Evolutionary conservation across 53 echinoderm and acorn worm species (phyloP).

Genomic region (Luidia sarsii): DNA sequence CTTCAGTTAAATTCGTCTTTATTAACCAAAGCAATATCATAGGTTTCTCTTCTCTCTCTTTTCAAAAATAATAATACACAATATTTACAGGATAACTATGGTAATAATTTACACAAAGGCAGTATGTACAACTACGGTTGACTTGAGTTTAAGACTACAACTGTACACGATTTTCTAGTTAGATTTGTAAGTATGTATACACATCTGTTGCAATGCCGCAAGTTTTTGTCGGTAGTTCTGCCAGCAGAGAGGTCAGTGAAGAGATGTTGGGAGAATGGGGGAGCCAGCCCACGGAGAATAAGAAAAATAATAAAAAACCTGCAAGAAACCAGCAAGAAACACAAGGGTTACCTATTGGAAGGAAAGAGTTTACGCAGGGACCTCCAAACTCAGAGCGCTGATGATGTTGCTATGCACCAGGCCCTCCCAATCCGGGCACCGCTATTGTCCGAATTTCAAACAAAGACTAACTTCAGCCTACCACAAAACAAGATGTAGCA

Average conservation of each 20-base stretch:
- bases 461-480: no score
- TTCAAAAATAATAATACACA: slow-evolving; percentile 17
- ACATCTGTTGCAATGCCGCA: neutral
- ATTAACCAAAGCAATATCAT: neutral
- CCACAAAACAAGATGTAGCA: no score
- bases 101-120: slow-evolving; percentile 7
- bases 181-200: neutral
- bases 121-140: slow-evolving; percentile 1
- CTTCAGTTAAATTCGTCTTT: neutral
- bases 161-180: no score
- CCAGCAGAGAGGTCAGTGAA: slow-evolving; percentile 41
- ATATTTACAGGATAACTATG: neutral
- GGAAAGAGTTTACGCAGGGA: neutral
- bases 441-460: no score
- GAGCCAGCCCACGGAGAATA: slow-evolving; percentile 14
- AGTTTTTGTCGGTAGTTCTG: slow-evolving; percentile 10
- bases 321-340: no score
- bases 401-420: no score
- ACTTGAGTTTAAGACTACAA: neutral
- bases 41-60: neutral
- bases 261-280: slow-evolving; percentile 42
- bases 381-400: neutral
- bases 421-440: no score
- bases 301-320: neutral
- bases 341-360: neutral